Base-by-base conservation (phyloP, 64 coral and sea anemone species). In the Pachyseris speciosa region DNA sequence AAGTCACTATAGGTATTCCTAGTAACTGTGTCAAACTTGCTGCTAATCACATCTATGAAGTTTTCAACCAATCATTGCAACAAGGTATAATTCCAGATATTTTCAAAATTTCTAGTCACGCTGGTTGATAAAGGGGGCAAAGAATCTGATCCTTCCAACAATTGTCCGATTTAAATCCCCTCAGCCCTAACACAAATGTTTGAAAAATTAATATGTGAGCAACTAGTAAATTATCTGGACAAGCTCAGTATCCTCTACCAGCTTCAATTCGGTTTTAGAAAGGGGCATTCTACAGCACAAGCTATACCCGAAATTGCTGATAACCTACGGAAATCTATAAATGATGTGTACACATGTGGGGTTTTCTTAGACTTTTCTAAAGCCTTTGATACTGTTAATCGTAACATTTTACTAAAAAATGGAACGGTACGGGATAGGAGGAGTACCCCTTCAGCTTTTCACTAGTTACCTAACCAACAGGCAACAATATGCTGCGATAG, bases 301-400 rank as follows among this genome's bases (percentile, higher is more conserved):
- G 49, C 86, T 31, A 75, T 75, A 19, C 30, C 8, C 0, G 86
- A 75, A 88, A 51, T 88, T 52, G 68, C 48, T 19, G 86, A 75
- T 36, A 87, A 72, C 33, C 30, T 87, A 29, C 42, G 33, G 42
- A 75, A 51, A 8, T 39, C 47, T 49, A 75, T 88, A 1, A 75
- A 63, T 42, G 75, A 88, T 9, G 1, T 57, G 31, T 88, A 12
- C 37, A 88, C 86, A 8, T 74, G 85, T 55, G 67, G 68, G 49
- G 44, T 87, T 26, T 87, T 87, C 17, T 75, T 75, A 43, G 49
- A 74, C 48, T 87, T 87, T 52, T 42, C 3, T 10, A 87, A 87
- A 72, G 84, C 84, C 6, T 87, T 72, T 70, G 66, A 87, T 37
- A 88, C 69, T 37, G 86, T 88, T 0, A 88, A 88, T 38, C 70